Base-by-base conservation (phyloP, 1,140 invertebrate genomes). In the Solenopsis invicta region DNA sequence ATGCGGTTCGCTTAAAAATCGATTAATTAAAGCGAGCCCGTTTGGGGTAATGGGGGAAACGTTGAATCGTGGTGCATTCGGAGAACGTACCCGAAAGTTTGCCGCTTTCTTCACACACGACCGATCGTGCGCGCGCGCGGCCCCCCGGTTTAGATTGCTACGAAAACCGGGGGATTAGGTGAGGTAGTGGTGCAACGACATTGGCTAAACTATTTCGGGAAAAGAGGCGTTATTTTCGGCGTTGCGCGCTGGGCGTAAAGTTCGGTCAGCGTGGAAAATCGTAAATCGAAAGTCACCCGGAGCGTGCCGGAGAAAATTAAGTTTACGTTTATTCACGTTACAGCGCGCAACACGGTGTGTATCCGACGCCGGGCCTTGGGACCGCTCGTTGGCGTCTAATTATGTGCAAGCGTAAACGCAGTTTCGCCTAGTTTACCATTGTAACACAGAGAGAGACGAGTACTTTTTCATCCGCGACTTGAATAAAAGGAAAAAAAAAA, bases 211-310 rank as follows among this genome's bases (percentile, higher is more conserved):
- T 89, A 78, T 67, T 64, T 52, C 37, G 29, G 59, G 64, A 37
- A 45, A 85, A 82, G 64, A 45, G 64, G 71, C 62, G 87, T 71
- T 85, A 81, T 72, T 86, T 87, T 50, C 76, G 62, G 24, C n/a
- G 74, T 56, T 18, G 74, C 64, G 50, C 74, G 45, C 56, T 4
- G 50, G 41, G 50, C 82, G 74, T 78, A 50, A 86, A 75, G 89
- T 86, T 89, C 86, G 92, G 88, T 90, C 89, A 90, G 89, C 86
- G 87, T 90, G 87, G 81, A 86, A 89, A 88, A 91, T 92, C 81
- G 89, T 81, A 86, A 85, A 89, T 89, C 88, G 86, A 90, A 92
- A 88, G 61, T 48, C 77, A 69, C 66, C 88, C 66, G 89, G 77
- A 89, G 80, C 84, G 81, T 91, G 84, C 71, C 78, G 88, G 86